phyloP scores from a whole-genome alignment of 2,113 vertebrate species.

The Pachypanchax playfairii region DNA sequence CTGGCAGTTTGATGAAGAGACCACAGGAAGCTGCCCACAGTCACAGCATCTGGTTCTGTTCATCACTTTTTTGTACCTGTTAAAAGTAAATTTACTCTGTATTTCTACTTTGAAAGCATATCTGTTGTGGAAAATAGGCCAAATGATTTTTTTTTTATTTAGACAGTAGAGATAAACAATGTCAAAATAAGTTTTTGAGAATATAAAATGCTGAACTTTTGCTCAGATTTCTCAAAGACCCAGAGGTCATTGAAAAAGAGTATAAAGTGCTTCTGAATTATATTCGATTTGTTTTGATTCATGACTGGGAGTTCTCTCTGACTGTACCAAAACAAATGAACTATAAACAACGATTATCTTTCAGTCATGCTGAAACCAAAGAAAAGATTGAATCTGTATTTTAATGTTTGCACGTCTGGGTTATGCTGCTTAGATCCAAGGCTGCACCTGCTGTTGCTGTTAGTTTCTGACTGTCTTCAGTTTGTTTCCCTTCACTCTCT shows the following conservation, averaged over 20 bases:
- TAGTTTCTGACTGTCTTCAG: constrained; percentile 10
- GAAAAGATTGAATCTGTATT: constrained; percentile 14
- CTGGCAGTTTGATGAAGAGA: constrained; percentile 12
- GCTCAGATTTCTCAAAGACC: neutral
- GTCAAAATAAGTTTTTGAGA: too few species aligned
- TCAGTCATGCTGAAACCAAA: neutral
- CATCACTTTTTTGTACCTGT: neutral
- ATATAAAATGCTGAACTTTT: neutral
- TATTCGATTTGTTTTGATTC: neutral
- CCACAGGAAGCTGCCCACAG: constrained; percentile 1
- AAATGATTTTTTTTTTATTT: neutral
- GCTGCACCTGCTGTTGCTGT: constrained; percentile 20
- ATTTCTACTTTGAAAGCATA: too few species aligned
- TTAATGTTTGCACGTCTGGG: constrained; percentile 7
- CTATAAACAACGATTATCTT: constrained; percentile 4
- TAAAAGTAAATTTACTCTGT: neutral
- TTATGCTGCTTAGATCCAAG: neutral
- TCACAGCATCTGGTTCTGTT: constrained; percentile 3
- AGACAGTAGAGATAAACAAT: neutral
- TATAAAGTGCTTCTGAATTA: too few species aligned
- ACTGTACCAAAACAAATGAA: constrained; percentile 5
- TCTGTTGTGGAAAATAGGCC: neutral
- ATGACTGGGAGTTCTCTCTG: neutral
- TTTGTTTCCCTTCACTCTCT: constrained; percentile 15
- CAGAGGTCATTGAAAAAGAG: neutral